Evolutionary conservation across 2,888 invertebrate species (phyloP), one percentile per base, ranked within the genome.

Genomic region (Hypomecis punctinalis): DNA sequence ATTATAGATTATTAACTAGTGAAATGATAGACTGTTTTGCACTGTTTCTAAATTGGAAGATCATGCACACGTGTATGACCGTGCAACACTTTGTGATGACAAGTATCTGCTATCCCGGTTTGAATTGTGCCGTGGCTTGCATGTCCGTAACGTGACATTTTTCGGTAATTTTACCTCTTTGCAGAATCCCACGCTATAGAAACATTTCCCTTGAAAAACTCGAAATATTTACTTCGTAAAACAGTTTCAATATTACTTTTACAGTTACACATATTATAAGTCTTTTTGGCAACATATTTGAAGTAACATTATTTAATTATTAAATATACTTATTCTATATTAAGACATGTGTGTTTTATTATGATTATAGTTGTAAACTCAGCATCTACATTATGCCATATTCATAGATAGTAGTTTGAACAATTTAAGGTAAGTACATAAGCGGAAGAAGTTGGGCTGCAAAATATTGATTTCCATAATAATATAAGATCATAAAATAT

Each of bases 291-390:
- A 87, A 89, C 81, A 88, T 90, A 91, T 90, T 93, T 91, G 89
- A 91, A 90, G 84, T 93, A 91, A 92, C 88, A 90, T 92, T 92
- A 93, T 93, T 93, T 93, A 91, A 93, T 89, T 92, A 93, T 93
- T 92, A 91, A 93, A 91, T 93, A 93, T 93, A 93, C 93, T 93
- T 93, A 93, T 93, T 89, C 91, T 91, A 91, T 89, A 91, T 85
- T 91, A 92, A 89, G 86, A 86, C 64, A 75, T 66, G 58, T 77
- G 81, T 78, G 86, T 92, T 92, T 91, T 79, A 90, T 91, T 92
- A 9, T 37, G 23, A 23, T 23, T 23, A 23, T 23, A n/a, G n/a
- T 23, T 23, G 23, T 23, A 23, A 23, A 23, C 23, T 23, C 3
- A 1, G 23, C 23, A 23, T 23, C 3, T 23, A 23, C 1, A 23